Evolutionary conservation across 2,113 vertebrate genomes (phyloP).

Genomic region (Xyrauchen texanus): DNA sequence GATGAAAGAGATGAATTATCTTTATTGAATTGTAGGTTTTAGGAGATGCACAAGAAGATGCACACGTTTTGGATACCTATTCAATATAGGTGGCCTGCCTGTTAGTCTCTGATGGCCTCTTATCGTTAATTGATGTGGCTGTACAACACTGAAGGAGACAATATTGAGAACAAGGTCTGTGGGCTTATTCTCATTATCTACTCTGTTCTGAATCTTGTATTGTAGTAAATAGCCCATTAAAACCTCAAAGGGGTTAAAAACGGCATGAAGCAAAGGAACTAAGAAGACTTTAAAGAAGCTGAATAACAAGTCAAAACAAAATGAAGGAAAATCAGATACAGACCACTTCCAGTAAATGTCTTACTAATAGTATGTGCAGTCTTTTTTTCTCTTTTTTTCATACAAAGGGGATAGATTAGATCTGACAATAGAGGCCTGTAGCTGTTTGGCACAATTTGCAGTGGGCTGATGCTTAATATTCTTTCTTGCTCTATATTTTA

Average conservation of each 20-base stretch:
- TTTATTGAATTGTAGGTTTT: background rate
- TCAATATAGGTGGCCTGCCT: background rate
- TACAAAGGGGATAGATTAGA: slow-evolving; percentile 70
- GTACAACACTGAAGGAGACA: background rate
- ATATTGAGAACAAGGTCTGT: background rate
- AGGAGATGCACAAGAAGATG: too few relatives aligned
- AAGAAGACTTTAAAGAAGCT: background rate
- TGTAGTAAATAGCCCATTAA: background rate
- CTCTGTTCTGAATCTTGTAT: background rate
- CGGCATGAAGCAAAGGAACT: background rate
- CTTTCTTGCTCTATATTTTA: slow-evolving; percentile 51
- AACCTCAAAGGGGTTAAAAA: background rate
- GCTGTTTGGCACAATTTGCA: slow-evolving; percentile 74
- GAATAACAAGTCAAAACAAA: background rate
- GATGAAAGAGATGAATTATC: slow-evolving; percentile 1
- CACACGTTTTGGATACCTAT: too few relatives aligned
- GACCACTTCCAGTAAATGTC: background rate
- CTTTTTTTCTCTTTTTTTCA: background rate
- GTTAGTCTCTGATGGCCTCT: background rate
- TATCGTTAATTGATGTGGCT: background rate
- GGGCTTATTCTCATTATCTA: background rate
- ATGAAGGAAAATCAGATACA: background rate
- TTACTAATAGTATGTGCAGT: background rate
- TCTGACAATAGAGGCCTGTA: slow-evolving; percentile 71
- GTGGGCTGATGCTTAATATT: slow-evolving; percentile 73